Evolutionary conservation across 1,140 invertebrate species (phyloP).

Genomic region (Hycleus cichorii): DNA sequence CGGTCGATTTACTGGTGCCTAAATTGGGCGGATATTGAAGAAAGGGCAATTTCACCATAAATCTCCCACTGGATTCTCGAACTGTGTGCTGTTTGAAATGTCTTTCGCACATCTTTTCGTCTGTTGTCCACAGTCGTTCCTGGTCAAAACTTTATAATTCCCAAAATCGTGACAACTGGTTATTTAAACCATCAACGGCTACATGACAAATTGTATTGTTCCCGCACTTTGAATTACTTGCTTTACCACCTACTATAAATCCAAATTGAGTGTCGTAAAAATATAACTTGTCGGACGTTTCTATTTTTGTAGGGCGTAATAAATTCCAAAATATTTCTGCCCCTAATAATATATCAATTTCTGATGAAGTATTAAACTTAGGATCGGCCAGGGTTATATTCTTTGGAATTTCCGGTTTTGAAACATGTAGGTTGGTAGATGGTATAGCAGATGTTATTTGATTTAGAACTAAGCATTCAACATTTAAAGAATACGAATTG

Average conservation of each 20-base stretch:
- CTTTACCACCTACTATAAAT: neutral
- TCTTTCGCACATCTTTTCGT: too few relatives aligned
- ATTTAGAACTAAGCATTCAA: neutral
- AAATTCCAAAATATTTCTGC: conserved; percentile 4
- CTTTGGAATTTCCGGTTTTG: neutral
- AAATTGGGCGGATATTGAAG: neutral
- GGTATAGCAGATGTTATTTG: neutral
- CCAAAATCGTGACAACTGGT: too few relatives aligned
- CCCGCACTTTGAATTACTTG: too few relatives aligned
- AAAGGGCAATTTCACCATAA: conserved; percentile 4
- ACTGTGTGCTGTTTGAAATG: too few relatives aligned
- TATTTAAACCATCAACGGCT: too few relatives aligned
- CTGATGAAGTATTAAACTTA: neutral
- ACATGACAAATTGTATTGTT: too few relatives aligned
- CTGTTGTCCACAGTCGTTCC: too few relatives aligned
- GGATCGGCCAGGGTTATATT: conserved; percentile 1
- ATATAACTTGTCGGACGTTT: neutral
- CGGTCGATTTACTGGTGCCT: neutral
- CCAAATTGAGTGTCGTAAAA: neutral
- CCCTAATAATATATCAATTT: conserved; percentile 2
- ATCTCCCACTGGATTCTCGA: neutral
- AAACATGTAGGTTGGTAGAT: neutral
- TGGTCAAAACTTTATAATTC: too few relatives aligned
- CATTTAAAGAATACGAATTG: conserved; percentile 1
- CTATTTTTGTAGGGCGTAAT: neutral